Conservation (phyloP, 2,888 invertebrate species). For the Steinernema carpocapsae region DNA sequence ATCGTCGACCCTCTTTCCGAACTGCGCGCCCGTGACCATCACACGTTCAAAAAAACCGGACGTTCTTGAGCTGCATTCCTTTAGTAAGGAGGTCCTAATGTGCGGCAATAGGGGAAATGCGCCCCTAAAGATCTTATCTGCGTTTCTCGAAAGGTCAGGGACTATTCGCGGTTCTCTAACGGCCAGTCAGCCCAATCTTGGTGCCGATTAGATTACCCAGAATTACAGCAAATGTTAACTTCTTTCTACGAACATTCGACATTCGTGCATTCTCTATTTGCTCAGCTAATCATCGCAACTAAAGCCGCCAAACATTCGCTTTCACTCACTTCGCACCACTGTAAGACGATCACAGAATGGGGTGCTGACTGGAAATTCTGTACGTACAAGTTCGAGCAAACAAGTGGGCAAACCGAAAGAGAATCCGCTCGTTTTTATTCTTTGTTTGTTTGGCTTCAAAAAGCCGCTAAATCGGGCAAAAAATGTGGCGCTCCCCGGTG, state of each 20-base stretch:
- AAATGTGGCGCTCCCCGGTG: too few relatives aligned
- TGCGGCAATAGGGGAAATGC: neutral
- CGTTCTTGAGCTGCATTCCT: neutral
- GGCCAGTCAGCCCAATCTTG: neutral
- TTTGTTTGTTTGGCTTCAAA: too few relatives aligned
- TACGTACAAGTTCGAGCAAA: neutral
- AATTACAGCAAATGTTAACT: neutral
- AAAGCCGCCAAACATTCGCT: conserved; percentile 11
- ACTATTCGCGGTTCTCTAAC: neutral
- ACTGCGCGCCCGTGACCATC: neutral
- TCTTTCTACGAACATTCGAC: neutral
- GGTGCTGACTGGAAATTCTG: neutral
- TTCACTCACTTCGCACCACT: conserved; percentile 6
- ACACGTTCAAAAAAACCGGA: neutral
- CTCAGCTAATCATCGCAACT: conserved; percentile 18
- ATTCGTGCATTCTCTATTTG: conserved; percentile 1
- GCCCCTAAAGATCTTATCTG: neutral
- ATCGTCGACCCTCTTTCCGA: neutral
- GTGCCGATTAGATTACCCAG: neutral
- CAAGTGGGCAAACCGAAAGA: neutral
- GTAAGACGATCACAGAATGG: neutral
- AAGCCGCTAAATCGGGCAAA: neutral
- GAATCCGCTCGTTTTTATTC: too few relatives aligned
- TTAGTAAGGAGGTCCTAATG: neutral
- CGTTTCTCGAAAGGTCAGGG: conserved; percentile 1